phyloP scores from a whole-genome alignment of 2,797 vertebrate species.

The Gymnocypris eckloni region DNA sequence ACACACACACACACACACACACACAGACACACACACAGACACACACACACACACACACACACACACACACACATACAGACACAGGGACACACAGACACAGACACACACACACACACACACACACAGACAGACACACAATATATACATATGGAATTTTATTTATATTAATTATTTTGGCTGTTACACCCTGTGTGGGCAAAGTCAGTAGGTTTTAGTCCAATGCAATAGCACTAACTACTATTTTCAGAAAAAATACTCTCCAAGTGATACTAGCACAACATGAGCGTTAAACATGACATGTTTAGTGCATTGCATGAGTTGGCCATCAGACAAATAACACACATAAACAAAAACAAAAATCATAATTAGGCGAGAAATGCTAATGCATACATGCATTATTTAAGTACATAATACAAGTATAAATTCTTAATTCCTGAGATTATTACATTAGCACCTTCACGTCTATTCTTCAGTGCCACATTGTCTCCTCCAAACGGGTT shows the following conservation, averaged over 20 bases:
- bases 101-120: no score
- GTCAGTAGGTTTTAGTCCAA: not conserved
- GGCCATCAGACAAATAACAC: not conserved
- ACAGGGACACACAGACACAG: no score
- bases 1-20: no score
- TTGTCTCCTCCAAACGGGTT: not conserved
- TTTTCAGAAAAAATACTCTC: not conserved
- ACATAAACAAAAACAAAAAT: not conserved
- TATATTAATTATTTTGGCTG: no score
- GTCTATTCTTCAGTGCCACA: slow-evolving; percentile 14
- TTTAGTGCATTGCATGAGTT: not conserved
- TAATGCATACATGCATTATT: not conserved
- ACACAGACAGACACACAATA: no score
- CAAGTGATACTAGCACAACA: not conserved
- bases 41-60: no score
- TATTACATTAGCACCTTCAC: slow-evolving; percentile 1
- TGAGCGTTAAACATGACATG: not conserved
- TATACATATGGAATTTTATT: no score
- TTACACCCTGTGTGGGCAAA: no score
- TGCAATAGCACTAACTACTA: not conserved
- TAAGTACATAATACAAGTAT: not conserved
- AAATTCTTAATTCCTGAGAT: not conserved
- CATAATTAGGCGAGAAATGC: not conserved
- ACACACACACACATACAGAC: no score
- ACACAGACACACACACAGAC: no score